phyloP scores from a whole-genome alignment of 2,113 vertebrate species.

The Rhombomys opimus region DNA sequence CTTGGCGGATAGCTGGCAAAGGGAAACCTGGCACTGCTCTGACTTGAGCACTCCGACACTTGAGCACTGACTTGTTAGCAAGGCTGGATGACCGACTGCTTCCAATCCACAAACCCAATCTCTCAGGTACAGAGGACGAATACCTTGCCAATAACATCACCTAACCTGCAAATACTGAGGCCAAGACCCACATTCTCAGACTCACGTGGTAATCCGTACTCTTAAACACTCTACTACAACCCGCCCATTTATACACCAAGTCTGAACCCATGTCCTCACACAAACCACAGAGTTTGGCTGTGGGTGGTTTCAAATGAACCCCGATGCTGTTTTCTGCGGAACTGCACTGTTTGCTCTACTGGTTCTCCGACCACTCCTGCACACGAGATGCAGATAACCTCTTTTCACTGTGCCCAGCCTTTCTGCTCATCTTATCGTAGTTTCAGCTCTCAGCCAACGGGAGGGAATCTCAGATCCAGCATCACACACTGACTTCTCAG shows the following conservation, averaged over 20 bases:
- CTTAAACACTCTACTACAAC: background rate
- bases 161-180: background rate
- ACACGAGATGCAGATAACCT: background rate
- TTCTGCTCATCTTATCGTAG: background rate
- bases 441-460: background rate
- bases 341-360: background rate
- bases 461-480: background rate
- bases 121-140: background rate
- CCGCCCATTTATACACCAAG: background rate
- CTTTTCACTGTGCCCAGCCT: background rate
- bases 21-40: background rate
- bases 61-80: background rate
- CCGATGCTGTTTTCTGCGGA: background rate
- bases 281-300: background rate
- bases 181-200: conserved; percentile 1
- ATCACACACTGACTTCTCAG: background rate
- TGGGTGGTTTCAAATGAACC: background rate
- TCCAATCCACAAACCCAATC: conserved; percentile 39
- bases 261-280: conserved; percentile 1
- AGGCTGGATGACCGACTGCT: background rate
- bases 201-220: background rate
- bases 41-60: background rate
- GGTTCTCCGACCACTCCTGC: background rate
- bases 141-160: background rate
- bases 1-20: background rate